Percentiles rank a stretch among this genome's conserved stretches.
Conservation (phyloP, 2,888 invertebrate species). For the Eupithecia insigniata region DNA sequence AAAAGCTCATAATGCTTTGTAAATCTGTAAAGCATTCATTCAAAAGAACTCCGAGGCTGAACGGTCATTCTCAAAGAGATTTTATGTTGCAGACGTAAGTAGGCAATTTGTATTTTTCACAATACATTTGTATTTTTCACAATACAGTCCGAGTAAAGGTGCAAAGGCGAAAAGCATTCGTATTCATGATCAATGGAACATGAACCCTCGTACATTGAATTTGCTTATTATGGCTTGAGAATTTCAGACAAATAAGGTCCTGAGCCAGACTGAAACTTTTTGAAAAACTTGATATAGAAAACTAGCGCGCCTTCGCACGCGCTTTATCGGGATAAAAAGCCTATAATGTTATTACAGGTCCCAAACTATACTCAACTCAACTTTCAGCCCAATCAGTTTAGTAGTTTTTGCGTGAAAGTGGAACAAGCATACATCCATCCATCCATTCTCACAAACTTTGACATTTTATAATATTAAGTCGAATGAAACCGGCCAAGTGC, state of each 20-base stretch:
- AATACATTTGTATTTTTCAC: background rate
- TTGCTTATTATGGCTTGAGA: background rate
- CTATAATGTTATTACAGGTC: no score
- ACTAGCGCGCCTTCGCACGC: no score
- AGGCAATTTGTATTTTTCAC: slow-evolving; percentile 25
- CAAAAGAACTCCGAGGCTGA: slow-evolving; percentile 5
- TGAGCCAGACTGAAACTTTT: background rate
- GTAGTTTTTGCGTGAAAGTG: no score
- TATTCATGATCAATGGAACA: background rate
- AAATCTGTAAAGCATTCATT: slow-evolving; percentile 2
- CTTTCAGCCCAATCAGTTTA: no score
- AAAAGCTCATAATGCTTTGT: slow-evolving; percentile 13
- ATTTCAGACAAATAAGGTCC: background rate
- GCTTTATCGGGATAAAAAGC: no score
- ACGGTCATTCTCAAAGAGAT: slow-evolving; percentile 24
- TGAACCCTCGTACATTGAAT: slow-evolving; percentile 4
- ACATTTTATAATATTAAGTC: no score
- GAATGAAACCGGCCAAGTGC: no score
- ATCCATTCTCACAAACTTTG: no score
- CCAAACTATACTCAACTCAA: no score
- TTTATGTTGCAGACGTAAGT: slow-evolving; percentile 16
- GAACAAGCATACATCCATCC: no score
- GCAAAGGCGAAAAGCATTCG: slow-evolving; percentile 18
- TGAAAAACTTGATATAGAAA: no score
- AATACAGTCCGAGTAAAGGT: slow-evolving; percentile 14